These are phyloP conservation scores for Athene cunicularia DNA, from an alignment of 2,113 vertebrate species.

Conservation along the genomic window DNA sequence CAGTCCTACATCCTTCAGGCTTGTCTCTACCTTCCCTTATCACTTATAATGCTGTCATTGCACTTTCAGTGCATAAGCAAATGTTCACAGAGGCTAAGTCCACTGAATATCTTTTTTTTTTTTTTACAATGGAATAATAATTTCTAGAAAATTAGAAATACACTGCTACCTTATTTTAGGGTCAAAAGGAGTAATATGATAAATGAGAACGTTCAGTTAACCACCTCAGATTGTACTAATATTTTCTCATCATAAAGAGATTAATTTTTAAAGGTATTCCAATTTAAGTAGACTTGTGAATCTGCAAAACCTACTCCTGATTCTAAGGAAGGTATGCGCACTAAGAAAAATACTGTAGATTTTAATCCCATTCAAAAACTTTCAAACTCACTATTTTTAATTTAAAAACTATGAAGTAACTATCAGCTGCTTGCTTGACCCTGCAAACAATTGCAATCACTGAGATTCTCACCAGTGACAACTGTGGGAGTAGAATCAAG, in stretches of 20 bases:
- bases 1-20: constrained; percentile 53
- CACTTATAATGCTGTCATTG: constrained; percentile 53
- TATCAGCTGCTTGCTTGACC: neutral
- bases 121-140: neutral
- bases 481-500: neutral
- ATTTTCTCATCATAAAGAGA: constrained; percentile 39
- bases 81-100: constrained; percentile 42
- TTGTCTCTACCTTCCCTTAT: constrained; percentile 53
- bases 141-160: constrained; percentile 21
- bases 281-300: constrained; percentile 33
- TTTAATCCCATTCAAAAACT: neutral
- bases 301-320: neutral
- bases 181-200: constrained; percentile 34
- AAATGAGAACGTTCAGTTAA: constrained; percentile 33
- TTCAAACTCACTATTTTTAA: neutral
- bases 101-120: neutral
- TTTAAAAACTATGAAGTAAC: neutral
- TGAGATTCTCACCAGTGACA: fast-evolving
- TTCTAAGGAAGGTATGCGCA: neutral
- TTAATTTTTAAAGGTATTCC: constrained; percentile 50
- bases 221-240: neutral
- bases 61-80: constrained; percentile 55
- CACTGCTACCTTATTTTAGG: constrained; percentile 11
- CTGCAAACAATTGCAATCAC: neutral
- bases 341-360: neutral